Evolutionary conservation across 2,113 vertebrate species (phyloP).

Genomic region (Aphyosemion australe): DNA sequence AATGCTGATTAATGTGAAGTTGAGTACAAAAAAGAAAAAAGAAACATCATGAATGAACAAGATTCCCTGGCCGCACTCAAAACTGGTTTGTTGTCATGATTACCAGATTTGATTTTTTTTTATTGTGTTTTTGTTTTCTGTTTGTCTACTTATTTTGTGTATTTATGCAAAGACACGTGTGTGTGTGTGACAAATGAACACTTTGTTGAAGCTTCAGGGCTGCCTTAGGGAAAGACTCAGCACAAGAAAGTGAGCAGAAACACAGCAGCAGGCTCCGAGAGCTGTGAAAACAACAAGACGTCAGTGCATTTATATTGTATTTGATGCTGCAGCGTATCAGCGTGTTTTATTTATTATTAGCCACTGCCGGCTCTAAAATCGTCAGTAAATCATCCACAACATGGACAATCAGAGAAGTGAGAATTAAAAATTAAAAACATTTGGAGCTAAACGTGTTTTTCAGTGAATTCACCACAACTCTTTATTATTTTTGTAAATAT

Average conservation of each 20-base stretch:
- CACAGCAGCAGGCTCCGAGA: conserved; percentile 82
- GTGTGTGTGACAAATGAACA: conserved; percentile 88
- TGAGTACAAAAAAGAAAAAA: conserved; percentile 83
- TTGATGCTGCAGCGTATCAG: conserved; percentile 84
- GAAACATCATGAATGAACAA: conserved; percentile 91
- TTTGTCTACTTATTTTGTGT: conserved; percentile 95
- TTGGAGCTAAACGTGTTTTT: conserved; percentile 76
- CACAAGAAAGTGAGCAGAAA: conserved; percentile 71
- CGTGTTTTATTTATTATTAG: conserved; percentile 98
- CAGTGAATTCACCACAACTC: conserved; percentile 88
- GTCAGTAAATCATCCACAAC: conserved; percentile 83
- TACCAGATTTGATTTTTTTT: conserved; percentile 87
- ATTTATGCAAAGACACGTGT: conserved; percentile 96
- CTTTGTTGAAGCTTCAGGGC: conserved; percentile 94
- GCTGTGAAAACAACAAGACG: conserved; percentile 80
- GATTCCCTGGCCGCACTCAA: conserved; percentile 91
- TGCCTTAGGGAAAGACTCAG: conserved; percentile 80
- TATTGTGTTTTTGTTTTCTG: conserved; percentile 74
- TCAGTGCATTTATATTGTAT: conserved; percentile 81
- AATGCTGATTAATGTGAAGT: conserved; percentile 99
- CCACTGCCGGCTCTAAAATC: conserved; percentile 92
- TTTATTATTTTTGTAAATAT: conserved; percentile 98
- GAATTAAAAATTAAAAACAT: conserved; percentile 48
- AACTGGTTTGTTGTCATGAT: conserved; percentile 90
- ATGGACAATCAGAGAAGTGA: conserved; percentile 89